Conservation (phyloP, 2,888 invertebrate genomes). For the Abscondita cerata region DNA sequence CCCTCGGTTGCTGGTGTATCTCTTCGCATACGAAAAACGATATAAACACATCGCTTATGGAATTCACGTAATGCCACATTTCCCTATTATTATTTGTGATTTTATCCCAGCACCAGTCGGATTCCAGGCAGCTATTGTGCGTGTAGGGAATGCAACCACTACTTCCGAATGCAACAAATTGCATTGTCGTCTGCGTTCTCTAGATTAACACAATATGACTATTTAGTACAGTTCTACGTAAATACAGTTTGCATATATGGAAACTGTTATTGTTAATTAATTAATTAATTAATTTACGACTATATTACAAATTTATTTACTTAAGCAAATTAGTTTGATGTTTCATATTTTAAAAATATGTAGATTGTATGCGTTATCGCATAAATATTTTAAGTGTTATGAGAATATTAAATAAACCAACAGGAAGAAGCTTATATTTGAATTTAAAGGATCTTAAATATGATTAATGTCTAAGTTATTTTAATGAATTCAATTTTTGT, state of each 20-base stretch:
- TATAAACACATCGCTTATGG: conserved; percentile 34
- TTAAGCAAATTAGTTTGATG: too few relatives aligned
- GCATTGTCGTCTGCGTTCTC: conserved; percentile 39
- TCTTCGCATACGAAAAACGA: background rate
- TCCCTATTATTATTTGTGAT: conserved; percentile 37
- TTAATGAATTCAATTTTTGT: too few relatives aligned
- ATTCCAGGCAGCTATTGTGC: conserved; percentile 37
- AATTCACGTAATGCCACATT: conserved; percentile 35
- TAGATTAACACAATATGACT: conserved; percentile 25
- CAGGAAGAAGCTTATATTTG: too few relatives aligned
- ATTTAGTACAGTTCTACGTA: background rate
- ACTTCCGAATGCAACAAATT: conserved; percentile 26
- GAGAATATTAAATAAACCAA: too few relatives aligned
- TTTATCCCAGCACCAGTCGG: conserved; percentile 26
- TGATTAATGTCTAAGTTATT: too few relatives aligned
- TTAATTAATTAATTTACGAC: too few relatives aligned
- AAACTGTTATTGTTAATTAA: too few relatives aligned
- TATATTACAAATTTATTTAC: too few relatives aligned
- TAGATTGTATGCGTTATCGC: too few relatives aligned
- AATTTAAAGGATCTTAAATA: too few relatives aligned
- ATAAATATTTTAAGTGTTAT: too few relatives aligned
- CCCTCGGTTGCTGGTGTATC: background rate
- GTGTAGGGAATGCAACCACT: conserved; percentile 37
- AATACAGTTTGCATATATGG: background rate
- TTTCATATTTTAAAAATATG: too few relatives aligned